phyloP scores from a whole-genome alignment of 2,888 invertebrate species.

The Cryptocheilus praepositus region DNA sequence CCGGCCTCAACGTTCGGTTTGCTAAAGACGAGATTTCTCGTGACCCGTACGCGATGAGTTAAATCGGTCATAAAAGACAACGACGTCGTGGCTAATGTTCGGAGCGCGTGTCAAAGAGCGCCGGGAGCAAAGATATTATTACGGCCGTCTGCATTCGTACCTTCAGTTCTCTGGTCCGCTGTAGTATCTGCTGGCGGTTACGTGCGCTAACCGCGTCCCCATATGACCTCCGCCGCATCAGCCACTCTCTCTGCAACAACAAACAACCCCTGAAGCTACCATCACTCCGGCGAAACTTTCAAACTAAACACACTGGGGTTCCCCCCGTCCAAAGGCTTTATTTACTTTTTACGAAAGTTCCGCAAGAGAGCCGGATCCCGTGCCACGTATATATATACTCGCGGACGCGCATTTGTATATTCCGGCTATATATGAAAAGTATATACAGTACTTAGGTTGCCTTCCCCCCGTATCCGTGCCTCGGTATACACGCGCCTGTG shows the following conservation, averaged over 20 bases:
- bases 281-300: slow-evolving; percentile 49
- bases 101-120: too few relatives aligned
- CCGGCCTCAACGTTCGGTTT: too few relatives aligned
- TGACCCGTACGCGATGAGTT: too few relatives aligned
- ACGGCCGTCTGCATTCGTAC: slow-evolving; percentile 41
- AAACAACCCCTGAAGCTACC: slow-evolving; percentile 55
- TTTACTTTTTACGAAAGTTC: slow-evolving; percentile 54
- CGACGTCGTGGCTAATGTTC: too few relatives aligned
- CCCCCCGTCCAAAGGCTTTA: slow-evolving; percentile 41
- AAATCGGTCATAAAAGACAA: too few relatives aligned
- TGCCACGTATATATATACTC: not conserved
- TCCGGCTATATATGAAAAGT: not conserved
- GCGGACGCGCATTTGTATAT: not conserved
- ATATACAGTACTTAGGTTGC: not conserved
- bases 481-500: not conserved
- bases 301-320: slow-evolving; percentile 47
- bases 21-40: too few relatives aligned
- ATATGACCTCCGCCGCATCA: slow-evolving; percentile 64
- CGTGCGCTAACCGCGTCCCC: slow-evolving; percentile 62
- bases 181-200: slow-evolving; percentile 59
- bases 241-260: slow-evolving; percentile 65
- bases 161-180: slow-evolving; percentile 49
- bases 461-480: not conserved
- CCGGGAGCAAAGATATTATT: not conserved
- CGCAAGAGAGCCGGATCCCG: slow-evolving; percentile 8